phyloP scores from a whole-genome alignment of 1,140 invertebrate species.

The Pteromalus puparum region DNA sequence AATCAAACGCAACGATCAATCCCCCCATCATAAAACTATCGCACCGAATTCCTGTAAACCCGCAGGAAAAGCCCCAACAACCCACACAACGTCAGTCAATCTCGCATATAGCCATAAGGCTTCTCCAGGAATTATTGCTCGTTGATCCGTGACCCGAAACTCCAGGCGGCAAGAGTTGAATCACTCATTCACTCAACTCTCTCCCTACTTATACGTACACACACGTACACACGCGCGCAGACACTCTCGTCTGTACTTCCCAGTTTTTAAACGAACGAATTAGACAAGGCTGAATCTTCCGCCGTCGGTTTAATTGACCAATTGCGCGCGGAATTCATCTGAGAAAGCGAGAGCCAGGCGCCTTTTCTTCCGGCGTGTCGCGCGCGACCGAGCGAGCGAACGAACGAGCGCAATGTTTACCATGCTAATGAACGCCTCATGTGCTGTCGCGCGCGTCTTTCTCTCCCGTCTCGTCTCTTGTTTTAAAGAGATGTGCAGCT shows the following conservation, averaged over 20 bases:
- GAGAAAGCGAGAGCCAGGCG: constrained; percentile 33
- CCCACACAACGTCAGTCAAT: neutral
- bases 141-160: constrained; percentile 69
- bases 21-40: too few relatives aligned
- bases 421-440: constrained; percentile 6
- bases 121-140: constrained; percentile 62
- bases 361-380: constrained; percentile 31
- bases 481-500: constrained; percentile 17
- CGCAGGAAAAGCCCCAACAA: too few relatives aligned
- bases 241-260: neutral
- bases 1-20: too few relatives aligned
- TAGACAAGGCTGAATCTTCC: constrained; percentile 62
- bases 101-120: neutral
- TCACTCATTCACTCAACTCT: constrained; percentile 64
- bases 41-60: neutral
- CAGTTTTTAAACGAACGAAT: constrained; percentile 61
- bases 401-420: constrained; percentile 28
- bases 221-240: neutral
- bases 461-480: neutral
- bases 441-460: neutral
- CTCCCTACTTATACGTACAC: neutral
- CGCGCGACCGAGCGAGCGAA: too few relatives aligned
- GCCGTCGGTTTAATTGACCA: constrained; percentile 60
- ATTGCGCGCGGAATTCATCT: constrained; percentile 57
- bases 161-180: constrained; percentile 61